These are phyloP conservation scores for Platichthys flesus DNA, from an alignment of 2,113 vertebrate species.

Conservation along the genomic window DNA sequence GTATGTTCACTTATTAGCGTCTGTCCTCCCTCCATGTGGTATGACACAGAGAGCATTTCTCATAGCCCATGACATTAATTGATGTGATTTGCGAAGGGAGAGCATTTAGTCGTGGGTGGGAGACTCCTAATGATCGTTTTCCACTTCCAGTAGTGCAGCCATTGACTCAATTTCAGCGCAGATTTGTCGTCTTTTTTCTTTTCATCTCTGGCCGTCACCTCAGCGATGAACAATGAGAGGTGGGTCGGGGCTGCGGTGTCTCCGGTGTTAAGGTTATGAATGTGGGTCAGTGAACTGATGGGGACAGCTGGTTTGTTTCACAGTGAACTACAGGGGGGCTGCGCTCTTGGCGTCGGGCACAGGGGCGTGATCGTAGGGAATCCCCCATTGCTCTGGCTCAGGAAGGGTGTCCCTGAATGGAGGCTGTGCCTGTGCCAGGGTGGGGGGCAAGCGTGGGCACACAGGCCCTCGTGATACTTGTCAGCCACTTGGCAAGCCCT, in stretches of 20 bases:
- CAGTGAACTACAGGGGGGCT: slow-evolving; percentile 72
- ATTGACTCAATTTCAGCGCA: slow-evolving; percentile 80
- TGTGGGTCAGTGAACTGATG: slow-evolving; percentile 82
- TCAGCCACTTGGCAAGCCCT: slow-evolving; percentile 79
- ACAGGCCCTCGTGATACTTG: slow-evolving; percentile 73
- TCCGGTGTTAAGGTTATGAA: slow-evolving; percentile 74
- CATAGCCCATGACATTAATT: slow-evolving; percentile 83
- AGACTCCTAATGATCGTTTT: slow-evolving; percentile 85
- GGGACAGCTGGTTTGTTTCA: slow-evolving; percentile 82
- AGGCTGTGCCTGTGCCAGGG: slow-evolving; percentile 77
- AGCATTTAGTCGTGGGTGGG: slow-evolving; percentile 82
- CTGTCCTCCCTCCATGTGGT: slow-evolving; percentile 79
- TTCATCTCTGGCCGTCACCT: slow-evolving; percentile 76
- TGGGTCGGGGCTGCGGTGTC: slow-evolving; percentile 59
- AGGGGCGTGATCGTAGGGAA: slow-evolving; percentile 79
- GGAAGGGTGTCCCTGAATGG: slow-evolving; percentile 68
- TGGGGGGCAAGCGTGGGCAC: slow-evolving; percentile 69
- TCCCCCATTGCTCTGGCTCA: slow-evolving; percentile 78
- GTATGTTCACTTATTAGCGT: slow-evolving; percentile 78
- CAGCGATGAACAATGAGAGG: slow-evolving; percentile 64
- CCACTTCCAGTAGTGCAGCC: slow-evolving; percentile 82
- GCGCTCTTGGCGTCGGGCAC: slow-evolving; percentile 71
- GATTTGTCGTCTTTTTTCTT: slow-evolving; percentile 79
- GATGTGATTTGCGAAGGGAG: slow-evolving; percentile 84
- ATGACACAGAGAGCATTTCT: slow-evolving; percentile 81